Evolutionary conservation across 2,797 vertebrate genomes (phyloP).

Genomic region (Salmo trutta): DNA sequence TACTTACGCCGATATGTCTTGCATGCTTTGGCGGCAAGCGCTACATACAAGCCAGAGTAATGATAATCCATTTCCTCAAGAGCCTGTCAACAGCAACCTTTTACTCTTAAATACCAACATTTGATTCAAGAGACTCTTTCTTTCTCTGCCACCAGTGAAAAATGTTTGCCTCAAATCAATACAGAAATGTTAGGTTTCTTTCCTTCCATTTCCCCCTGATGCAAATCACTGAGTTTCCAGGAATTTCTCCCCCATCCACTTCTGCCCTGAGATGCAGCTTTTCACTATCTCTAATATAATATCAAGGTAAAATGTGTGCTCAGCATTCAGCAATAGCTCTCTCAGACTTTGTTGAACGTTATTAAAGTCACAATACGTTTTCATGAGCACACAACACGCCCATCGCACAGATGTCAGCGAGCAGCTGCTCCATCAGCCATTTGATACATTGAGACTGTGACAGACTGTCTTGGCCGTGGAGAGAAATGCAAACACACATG

Average conservation of each 20-base stretch:
- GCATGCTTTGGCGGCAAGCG: background rate
- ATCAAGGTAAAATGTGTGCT: background rate
- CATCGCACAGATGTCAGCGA: background rate
- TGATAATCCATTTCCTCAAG: slow-evolving; percentile 27
- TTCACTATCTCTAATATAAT: background rate
- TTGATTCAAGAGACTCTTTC: slow-evolving; percentile 5
- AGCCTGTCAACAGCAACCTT: slow-evolving; percentile 18
- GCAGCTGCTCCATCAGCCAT: background rate
- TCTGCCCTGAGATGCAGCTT: background rate
- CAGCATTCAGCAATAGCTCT: background rate
- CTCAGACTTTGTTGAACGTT: background rate
- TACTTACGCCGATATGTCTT: slow-evolving; percentile 14
- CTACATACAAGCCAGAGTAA: slow-evolving; percentile 19
- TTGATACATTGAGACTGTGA: slow-evolving; percentile 1
- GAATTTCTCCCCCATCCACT: background rate
- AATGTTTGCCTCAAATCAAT: slow-evolving; percentile 13
- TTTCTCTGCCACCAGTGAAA: background rate
- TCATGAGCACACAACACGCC: background rate
- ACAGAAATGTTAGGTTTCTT: background rate
- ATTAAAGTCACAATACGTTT: background rate
- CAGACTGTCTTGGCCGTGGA: slow-evolving; percentile 1
- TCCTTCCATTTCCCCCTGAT: background rate
- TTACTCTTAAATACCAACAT: slow-evolving; percentile 22
- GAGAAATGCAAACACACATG: background rate
- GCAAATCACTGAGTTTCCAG: background rate